phyloP scores from a whole-genome alignment of 2,888 invertebrate species.

The Acronicta alni region DNA sequence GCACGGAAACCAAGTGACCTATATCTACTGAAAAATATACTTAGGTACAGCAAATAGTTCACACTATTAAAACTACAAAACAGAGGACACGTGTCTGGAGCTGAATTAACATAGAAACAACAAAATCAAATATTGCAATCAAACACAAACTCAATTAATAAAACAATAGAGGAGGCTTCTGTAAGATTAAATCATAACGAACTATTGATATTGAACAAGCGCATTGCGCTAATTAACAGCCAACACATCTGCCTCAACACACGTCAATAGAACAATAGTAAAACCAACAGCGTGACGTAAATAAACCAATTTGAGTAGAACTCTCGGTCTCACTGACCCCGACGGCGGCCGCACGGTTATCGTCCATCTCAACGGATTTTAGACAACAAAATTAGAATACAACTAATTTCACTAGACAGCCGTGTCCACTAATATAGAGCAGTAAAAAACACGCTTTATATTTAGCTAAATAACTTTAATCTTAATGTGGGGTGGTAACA shows the following conservation, averaged over 20 bases:
- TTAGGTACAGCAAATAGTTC: too few relatives aligned
- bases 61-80: too few relatives aligned
- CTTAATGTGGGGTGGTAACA: constrained; percentile 81
- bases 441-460: constrained; percentile 80
- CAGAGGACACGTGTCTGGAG: too few relatives aligned
- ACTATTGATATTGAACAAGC: constrained; percentile 34
- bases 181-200: constrained; percentile 40
- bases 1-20: too few relatives aligned
- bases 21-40: too few relatives aligned
- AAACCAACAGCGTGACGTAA: constrained; percentile 58
- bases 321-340: constrained; percentile 47
- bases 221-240: constrained; percentile 38
- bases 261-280: constrained; percentile 55
- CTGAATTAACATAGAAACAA: too few relatives aligned
- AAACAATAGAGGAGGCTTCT: constrained; percentile 36
- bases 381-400: constrained; percentile 61
- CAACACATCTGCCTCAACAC: constrained; percentile 31
- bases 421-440: constrained; percentile 84
- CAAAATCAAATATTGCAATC: constrained; percentile 7
- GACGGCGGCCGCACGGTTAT: constrained; percentile 44
- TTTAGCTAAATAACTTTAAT: constrained; percentile 84
- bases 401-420: constrained; percentile 84
- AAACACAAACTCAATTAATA: constrained; percentile 21
- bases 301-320: constrained; percentile 53
- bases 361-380: constrained; percentile 58